These are phyloP conservation scores for Daboia siamensis DNA, from an alignment of 2,113 vertebrate species.

Conservation along the genomic window DNA sequence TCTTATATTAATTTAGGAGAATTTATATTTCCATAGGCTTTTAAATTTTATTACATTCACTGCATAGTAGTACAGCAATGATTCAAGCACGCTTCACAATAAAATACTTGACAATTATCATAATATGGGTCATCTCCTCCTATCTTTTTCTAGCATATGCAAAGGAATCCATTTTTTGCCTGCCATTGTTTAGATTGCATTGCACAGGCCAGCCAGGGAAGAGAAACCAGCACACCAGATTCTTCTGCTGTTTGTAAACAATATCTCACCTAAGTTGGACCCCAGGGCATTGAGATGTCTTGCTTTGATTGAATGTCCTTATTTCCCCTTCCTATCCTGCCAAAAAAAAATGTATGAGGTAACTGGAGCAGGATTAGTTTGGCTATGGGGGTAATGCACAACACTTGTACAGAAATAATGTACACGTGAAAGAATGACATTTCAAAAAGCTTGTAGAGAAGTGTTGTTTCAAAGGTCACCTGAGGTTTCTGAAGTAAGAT, in stretches of 20 bases:
- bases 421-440: not conserved
- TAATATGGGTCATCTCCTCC: conserved; percentile 63
- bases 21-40: conserved; percentile 45
- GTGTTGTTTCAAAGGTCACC: not conserved
- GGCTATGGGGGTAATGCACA: not conserved
- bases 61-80: conserved; percentile 42
- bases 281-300: conserved; percentile 40
- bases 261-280: conserved; percentile 69
- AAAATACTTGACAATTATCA: conserved; percentile 70
- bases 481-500: not conserved
- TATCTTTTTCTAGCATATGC: conserved; percentile 61
- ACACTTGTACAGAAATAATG: not conserved
- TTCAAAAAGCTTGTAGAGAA: conserved; percentile 18
- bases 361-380: conserved; percentile 29
- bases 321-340: conserved; percentile 53
- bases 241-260: conserved; percentile 67
- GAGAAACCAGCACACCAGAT: conserved; percentile 65
- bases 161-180: conserved; percentile 70
- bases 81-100: conserved; percentile 63
- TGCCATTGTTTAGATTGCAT: conserved; percentile 75
- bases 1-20: conserved; percentile 35
- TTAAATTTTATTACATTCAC: conserved; percentile 45
- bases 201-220: conserved; percentile 66
- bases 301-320: conserved; percentile 54
- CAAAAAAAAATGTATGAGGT: conserved; percentile 36